phyloP scores from a whole-genome alignment of 2,888 invertebrate species.

The Synergus laeviventris region DNA sequence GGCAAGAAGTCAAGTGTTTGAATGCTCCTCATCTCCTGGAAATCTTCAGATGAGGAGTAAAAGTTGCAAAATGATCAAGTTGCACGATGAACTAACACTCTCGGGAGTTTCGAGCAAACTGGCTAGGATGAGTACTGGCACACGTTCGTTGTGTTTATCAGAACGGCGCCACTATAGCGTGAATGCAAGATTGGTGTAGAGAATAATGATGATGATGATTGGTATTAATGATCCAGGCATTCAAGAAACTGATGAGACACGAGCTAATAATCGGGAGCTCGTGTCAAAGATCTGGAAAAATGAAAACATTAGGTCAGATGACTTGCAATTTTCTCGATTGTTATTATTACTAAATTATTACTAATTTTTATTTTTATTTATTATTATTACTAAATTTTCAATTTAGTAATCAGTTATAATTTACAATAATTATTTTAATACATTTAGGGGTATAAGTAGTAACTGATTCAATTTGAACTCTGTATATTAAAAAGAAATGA shows the following conservation, averaged over 20 bases:
- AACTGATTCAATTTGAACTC: not conserved
- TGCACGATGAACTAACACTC: conserved; percentile 43
- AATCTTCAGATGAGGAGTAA: not conserved
- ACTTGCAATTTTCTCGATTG: not conserved
- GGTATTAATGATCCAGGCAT: conserved; percentile 30
- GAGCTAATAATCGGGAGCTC: conserved; percentile 11
- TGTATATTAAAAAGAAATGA: no score
- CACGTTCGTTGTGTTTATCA: conserved; percentile 49
- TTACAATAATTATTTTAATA: no score
- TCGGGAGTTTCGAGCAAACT: conserved; percentile 50
- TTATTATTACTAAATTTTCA: no score
- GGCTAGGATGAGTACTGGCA: conserved; percentile 51
- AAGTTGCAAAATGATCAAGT: not conserved
- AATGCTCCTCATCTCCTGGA: conserved; percentile 33
- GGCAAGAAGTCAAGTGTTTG: conserved; percentile 17
- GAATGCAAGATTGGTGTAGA: conserved; percentile 23
- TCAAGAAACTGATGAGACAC: not conserved
- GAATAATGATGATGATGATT: conserved; percentile 10
- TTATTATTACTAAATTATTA: not conserved
- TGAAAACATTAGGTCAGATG: not conserved
- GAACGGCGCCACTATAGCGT: conserved; percentile 50
- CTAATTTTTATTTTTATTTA: no score
- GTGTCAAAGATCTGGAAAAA: conserved; percentile 26
- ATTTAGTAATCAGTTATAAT: no score
- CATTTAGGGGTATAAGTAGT: not conserved